Evolutionary conservation across 1,140 invertebrate genomes (phyloP).

Genomic region (Drosophila santomea): DNA sequence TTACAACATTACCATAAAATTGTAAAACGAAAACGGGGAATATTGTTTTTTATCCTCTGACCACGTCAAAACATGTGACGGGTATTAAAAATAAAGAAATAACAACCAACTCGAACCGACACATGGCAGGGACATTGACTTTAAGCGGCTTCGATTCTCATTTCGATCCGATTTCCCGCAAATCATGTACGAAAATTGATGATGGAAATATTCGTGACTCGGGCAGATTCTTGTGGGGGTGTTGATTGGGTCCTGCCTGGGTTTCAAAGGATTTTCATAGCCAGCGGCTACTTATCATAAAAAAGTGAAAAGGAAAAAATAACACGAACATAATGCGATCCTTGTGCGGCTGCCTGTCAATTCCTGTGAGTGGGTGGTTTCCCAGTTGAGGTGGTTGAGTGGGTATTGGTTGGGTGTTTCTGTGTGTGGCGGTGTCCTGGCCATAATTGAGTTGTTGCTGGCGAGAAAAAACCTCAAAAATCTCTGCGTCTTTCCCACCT

Average conservation of each 20-base stretch:
- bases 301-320: constrained; percentile 53
- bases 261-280: constrained; percentile 77
- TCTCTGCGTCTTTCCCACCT: constrained; percentile 19
- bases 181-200: constrained; percentile 83
- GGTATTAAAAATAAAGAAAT: constrained; percentile 66
- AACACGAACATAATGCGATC: constrained; percentile 63
- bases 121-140: constrained; percentile 60
- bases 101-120: constrained; percentile 28
- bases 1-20: constrained; percentile 81
- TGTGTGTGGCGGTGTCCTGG: constrained; percentile 41
- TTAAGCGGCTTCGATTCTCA: constrained; percentile 70
- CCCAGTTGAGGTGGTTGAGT: constrained; percentile 2
- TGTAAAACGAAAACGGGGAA: constrained; percentile 47
- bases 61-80: constrained; percentile 78
- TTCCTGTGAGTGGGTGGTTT: constrained; percentile 57
- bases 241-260: constrained; percentile 61
- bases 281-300: constrained; percentile 82
- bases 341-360: constrained; percentile 68
- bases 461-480: constrained; percentile 55
- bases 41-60: constrained; percentile 51
- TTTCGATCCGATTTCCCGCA: constrained; percentile 66
- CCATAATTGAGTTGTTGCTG: constrained; percentile 79
- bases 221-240: constrained; percentile 44
- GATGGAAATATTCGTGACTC: constrained; percentile 69
- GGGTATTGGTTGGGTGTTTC: constrained; percentile 29